Conservation (phyloP, 2,113 vertebrate genomes). For the Erythrocercus mccallii region DNA sequence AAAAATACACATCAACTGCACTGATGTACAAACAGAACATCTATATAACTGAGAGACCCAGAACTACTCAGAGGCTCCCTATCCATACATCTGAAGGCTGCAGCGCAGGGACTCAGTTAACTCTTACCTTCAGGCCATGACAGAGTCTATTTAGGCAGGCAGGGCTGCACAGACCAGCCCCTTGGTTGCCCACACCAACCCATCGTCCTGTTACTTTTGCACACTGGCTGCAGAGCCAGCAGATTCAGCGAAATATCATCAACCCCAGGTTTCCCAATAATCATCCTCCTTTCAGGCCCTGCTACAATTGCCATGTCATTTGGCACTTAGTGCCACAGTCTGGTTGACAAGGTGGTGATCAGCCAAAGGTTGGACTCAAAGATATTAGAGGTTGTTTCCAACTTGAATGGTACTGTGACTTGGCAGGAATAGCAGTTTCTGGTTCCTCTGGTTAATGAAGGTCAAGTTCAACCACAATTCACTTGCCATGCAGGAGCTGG, state of each 20-base stretch:
- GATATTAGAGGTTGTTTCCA: not conserved
- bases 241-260: not conserved
- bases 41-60: not conserved
- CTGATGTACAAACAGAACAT: not conserved
- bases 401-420: not conserved
- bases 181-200: not conserved
- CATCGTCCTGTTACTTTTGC: not conserved
- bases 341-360: not conserved
- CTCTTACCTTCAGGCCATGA: not conserved
- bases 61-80: not conserved
- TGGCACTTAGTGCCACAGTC: not conserved
- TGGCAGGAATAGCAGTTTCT: not conserved
- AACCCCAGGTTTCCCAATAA: not conserved
- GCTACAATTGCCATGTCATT: not conserved
- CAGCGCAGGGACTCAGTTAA: not conserved
- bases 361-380: not conserved
- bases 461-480: not conserved
- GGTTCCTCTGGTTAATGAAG: not conserved
- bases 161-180: accelerated
- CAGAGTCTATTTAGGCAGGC: not conserved
- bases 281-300: not conserved
- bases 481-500: not conserved
- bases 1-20: not conserved
- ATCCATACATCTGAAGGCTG: not conserved
- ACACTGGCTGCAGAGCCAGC: not conserved